Base-by-base conservation (phyloP, 1,140 invertebrate species). In the Metopolophium dirhodum region DNA sequence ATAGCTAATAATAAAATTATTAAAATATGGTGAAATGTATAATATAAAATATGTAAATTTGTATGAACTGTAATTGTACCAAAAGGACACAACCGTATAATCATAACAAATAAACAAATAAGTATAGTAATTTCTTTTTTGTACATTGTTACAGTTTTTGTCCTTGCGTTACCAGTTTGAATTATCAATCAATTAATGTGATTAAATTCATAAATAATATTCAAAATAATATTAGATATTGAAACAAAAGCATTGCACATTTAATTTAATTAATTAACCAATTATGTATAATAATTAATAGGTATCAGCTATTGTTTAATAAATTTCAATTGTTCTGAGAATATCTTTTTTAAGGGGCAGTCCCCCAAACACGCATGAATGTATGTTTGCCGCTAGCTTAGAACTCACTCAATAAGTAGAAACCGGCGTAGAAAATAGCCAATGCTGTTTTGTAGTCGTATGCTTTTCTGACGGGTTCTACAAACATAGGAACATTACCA, bases 401-500 rank as follows among this genome's bases (percentile, higher is more conserved):
- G 18, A 7, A 96, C 97, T 97, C 96, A 97, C 98, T 98, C 94
- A 98, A 96, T 94, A 97, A 96, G 94, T 98, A 98, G 94, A 97
- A 97, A 93, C 98, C 98, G 77, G 97, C 97, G 95, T 98, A 98
- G 95, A 97, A 98, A 94, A 98, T 98, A 95, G 97, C 97, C 41
- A 98, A 96, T 35, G 98, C 96, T 94, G 97, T 97, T 93, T 97
- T 96, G 95, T 98, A 98, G n/a, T 97, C 97, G 61, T 98, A 97
- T 0, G 96, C 96, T 95, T 97, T 97, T 41, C 97, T 97, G 1
- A 98, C 97, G 0, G 98, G 98, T 95, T 98, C 98, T 1, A 98
- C 97, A 1, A 98, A 95, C 94, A 98, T 98, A 18, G 98, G 98
- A 93, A 98, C 95, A 95, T 98, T 98, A n/a, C 98, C 98, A n/a